Conservation (phyloP, 2,888 invertebrate genomes). For the Luffia ferchaultella region DNA sequence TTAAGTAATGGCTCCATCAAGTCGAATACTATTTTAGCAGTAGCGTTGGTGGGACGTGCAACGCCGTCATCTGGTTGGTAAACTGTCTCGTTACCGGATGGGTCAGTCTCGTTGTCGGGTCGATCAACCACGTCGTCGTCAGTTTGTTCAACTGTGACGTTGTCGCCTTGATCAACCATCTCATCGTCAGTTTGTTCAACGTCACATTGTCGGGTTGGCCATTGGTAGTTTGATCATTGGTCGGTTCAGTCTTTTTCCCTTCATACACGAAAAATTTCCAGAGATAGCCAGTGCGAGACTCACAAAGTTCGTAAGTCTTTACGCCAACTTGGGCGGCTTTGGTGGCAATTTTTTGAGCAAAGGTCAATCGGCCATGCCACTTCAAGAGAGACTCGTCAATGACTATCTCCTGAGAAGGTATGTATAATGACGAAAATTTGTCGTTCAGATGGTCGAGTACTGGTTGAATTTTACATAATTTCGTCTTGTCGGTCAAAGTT, state of each 20-base stretch:
- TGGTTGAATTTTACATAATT: too few species aligned
- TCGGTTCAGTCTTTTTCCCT: too few species aligned
- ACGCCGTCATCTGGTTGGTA: not conserved
- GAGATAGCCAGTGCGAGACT: not conserved
- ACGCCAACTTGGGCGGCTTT: not conserved
- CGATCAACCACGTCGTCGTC: too few species aligned
- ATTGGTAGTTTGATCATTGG: too few species aligned
- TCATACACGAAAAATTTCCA: not conserved
- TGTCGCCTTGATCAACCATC: too few species aligned
- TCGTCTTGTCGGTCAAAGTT: too few species aligned
- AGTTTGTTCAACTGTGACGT: too few species aligned
- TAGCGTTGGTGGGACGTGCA: not conserved
- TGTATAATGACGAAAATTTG: not conserved
- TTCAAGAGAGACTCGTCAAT: too few species aligned
- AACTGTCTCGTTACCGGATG: not conserved
- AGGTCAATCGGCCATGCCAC: not conserved
- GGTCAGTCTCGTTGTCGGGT: not conserved
- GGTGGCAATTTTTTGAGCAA: too few species aligned
- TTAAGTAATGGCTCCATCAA: constrained; percentile 1
- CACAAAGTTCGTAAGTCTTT: not conserved
- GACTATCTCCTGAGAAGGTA: not conserved
- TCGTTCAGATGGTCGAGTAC: not conserved
- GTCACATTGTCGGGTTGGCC: not conserved
- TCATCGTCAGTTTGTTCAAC: not conserved
- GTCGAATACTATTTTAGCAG: not conserved